A percentile compares a stretch with the other conserved stretches of the same genome.
These are phyloP conservation scores for Marronus borbonicus DNA, from an alignment of 2,888 invertebrate genomes.

Conservation along the genomic window DNA sequence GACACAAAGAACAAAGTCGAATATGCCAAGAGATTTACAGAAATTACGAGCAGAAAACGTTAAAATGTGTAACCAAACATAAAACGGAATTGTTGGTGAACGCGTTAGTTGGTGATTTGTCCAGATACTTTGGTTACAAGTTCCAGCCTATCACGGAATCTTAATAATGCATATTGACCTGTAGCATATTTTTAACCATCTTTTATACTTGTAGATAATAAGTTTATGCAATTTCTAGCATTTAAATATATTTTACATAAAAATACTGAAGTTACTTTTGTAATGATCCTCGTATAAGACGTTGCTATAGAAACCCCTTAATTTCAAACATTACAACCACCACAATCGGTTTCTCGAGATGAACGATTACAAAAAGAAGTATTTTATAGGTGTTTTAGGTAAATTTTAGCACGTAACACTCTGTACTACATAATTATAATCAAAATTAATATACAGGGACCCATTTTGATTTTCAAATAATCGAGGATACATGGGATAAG, in stretches of 20 bases:
- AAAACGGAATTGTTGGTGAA: constrained; percentile 41
- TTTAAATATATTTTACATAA: too few species aligned
- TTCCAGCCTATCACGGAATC: constrained; percentile 20
- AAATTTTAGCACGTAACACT: constrained; percentile 46
- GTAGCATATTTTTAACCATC: neutral
- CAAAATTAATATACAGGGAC: constrained; percentile 57
- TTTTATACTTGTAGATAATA: neutral
- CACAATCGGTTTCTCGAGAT: neutral
- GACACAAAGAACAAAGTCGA: constrained; percentile 32
- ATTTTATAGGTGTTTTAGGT: constrained; percentile 63
- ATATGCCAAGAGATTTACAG: constrained; percentile 48
- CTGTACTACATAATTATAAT: neutral
- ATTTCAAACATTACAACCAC: constrained; percentile 42
- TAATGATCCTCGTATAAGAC: neutral
- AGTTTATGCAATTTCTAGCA: neutral
- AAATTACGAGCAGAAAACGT: constrained; percentile 49
- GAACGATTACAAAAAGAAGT: constrained; percentile 55
- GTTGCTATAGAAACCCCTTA: constrained; percentile 21
- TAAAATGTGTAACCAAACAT: constrained; percentile 45
- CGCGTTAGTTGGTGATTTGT: constrained; percentile 46
- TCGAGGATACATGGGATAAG: constrained; percentile 61
- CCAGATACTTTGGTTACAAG: constrained; percentile 50
- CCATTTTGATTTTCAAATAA: constrained; percentile 61
- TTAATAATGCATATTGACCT: too few species aligned
- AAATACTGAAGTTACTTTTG: neutral